A percentile compares a stretch with the other conserved stretches of the same genome.
Evolutionary conservation across 2,888 invertebrate genomes (phyloP).

Genomic region (Euplexia lucipara): DNA sequence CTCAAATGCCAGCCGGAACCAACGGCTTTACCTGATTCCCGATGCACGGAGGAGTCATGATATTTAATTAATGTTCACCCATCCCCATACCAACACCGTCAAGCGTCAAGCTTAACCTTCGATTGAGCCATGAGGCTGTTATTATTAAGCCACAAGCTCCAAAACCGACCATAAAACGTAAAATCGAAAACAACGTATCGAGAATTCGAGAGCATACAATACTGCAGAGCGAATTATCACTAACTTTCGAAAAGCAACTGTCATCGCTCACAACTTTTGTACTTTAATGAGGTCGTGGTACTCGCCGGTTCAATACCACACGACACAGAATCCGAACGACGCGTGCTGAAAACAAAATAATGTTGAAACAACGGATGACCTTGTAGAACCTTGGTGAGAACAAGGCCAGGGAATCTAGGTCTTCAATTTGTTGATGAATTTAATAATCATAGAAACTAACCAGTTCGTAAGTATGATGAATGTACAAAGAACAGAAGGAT

Average conservation of each 20-base stretch:
- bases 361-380: slow-evolving; percentile 34
- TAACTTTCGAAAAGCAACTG: slow-evolving; percentile 55
- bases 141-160: neutral
- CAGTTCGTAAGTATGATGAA: neutral
- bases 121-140: too few relatives aligned
- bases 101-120: too few relatives aligned
- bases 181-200: slow-evolving; percentile 23
- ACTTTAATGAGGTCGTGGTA: slow-evolving; percentile 51
- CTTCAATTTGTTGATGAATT: slow-evolving; percentile 17
- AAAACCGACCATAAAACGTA: slow-evolving; percentile 6
- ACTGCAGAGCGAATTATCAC: slow-evolving; percentile 30
- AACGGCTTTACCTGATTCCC: too few relatives aligned
- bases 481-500: neutral
- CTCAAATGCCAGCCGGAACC: too few relatives aligned
- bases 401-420: slow-evolving; percentile 37
- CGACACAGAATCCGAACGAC: slow-evolving; percentile 51
- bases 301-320: slow-evolving; percentile 34
- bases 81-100: too few relatives aligned
- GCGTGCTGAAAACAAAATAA: slow-evolving; percentile 54
- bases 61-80: too few relatives aligned
- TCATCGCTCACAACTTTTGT: slow-evolving; percentile 38
- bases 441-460: slow-evolving; percentile 1
- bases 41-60: too few relatives aligned
- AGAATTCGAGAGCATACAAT: slow-evolving; percentile 1
- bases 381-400: slow-evolving; percentile 36